Conservation (phyloP, 2,113 vertebrate genomes). For the Hippopotamus amphibius region DNA sequence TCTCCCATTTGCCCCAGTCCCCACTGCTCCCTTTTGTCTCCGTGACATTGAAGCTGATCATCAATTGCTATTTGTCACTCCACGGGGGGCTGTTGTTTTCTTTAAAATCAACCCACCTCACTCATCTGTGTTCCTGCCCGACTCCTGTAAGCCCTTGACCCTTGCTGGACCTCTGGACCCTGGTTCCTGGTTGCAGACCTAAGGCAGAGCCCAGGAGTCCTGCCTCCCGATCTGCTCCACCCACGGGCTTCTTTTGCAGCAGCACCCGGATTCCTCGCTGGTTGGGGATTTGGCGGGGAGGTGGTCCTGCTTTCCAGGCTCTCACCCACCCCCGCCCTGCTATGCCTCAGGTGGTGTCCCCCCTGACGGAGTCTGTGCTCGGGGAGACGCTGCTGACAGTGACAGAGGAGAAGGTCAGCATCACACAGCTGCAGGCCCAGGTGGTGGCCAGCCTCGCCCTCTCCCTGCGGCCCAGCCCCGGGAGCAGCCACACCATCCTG, state of each 20-base stretch:
- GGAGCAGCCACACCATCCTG: constrained; percentile 97
- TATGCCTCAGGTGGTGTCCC: constrained; percentile 94
- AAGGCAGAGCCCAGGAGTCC: no score
- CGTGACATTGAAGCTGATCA: background rate
- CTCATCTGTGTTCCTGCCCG: background rate
- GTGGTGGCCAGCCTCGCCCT: constrained; percentile 94
- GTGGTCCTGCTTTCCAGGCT: fast-evolving
- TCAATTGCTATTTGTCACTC: background rate
- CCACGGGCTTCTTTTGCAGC: background rate
- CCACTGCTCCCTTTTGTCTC: constrained; percentile 4
- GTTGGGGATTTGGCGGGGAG: background rate
- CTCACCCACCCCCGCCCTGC: background rate
- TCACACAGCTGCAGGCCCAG: constrained; percentile 94
- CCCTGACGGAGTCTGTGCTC: constrained; percentile 93
- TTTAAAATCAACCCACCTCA: background rate
- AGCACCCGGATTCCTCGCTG: background rate
- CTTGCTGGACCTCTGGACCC: background rate
- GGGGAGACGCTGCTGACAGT: constrained; percentile 94
- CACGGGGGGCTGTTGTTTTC: background rate
- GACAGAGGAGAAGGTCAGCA: constrained; percentile 97
- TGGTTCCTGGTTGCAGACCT: background rate
- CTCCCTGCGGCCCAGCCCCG: constrained; percentile 95
- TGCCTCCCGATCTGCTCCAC: background rate
- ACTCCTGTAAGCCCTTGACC: background rate
- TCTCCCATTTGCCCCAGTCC: background rate